These are phyloP conservation scores for Scophthalmus maximus DNA, from an alignment of 2,113 vertebrate genomes.

Conservation along the genomic window DNA sequence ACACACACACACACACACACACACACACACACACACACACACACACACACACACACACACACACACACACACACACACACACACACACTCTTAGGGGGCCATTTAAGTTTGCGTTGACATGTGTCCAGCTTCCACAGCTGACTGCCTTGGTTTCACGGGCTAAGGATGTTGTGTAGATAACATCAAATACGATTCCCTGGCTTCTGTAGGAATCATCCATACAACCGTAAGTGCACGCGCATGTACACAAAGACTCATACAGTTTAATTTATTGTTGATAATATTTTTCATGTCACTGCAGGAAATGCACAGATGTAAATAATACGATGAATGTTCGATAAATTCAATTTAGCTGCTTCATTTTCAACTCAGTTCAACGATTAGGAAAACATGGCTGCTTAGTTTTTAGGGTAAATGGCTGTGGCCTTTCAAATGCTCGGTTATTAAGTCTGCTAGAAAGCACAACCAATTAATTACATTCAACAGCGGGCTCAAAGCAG, in stretches of 20 bases:
- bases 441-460: conserved; percentile 16
- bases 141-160: conserved; percentile 40
- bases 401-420: conserved; percentile 28
- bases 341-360: too few species aligned
- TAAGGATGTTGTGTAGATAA: conserved; percentile 50
- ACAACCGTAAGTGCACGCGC: not conserved
- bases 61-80: conserved; percentile 26
- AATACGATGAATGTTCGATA: not conserved
- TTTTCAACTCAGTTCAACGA: too few species aligned
- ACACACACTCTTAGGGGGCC: conserved; percentile 27
- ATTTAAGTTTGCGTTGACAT: conserved; percentile 46
- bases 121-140: conserved; percentile 42
- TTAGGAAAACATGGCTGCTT: conserved; percentile 20
- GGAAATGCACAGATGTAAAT: not conserved
- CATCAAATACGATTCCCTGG: conserved; percentile 52
- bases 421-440: conserved; percentile 12
- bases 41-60: conserved; percentile 21
- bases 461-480: conserved; percentile 31
- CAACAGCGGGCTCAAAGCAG: conserved; percentile 18
- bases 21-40: too few species aligned
- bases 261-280: not conserved
- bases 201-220: conserved; percentile 41
- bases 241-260: not conserved
- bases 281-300: not conserved
- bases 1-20: conserved; percentile 33